Conservation (phyloP, 2,797 vertebrate genomes). For the Antrozous pallidus region DNA sequence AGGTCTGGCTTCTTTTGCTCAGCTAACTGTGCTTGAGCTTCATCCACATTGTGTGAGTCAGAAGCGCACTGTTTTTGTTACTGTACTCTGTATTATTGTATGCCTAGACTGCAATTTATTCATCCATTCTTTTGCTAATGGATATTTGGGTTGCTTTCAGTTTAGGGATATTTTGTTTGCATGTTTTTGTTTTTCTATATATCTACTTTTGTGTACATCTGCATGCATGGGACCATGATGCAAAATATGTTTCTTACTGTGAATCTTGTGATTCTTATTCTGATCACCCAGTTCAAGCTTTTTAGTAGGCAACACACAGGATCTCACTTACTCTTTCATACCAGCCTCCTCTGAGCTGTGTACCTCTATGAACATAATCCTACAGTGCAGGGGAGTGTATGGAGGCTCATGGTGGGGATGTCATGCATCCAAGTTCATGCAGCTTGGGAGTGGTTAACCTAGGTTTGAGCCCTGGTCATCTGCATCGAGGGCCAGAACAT, state of each 20-base stretch:
- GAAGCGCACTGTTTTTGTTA: background rate
- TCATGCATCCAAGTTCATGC: background rate
- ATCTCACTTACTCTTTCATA: background rate
- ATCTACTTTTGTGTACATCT: background rate
- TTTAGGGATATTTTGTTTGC: background rate
- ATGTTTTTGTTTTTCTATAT: background rate
- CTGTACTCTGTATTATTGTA: background rate
- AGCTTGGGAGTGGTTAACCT: background rate
- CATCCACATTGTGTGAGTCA: background rate
- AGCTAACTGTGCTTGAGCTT: background rate
- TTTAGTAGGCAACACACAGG: background rate
- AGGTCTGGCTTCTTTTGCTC: background rate
- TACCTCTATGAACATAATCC: background rate
- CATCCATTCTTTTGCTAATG: conserved; percentile 24
- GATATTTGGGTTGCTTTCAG: background rate
- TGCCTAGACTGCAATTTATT: background rate
- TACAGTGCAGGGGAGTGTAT: rapidly evolving
- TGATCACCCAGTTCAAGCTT: background rate
- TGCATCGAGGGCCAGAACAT: background rate
- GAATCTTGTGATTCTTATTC: background rate
- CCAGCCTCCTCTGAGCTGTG: background rate
- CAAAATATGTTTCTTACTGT: background rate
- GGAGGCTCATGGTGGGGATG: background rate
- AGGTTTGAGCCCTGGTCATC: background rate
- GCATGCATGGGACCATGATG: no score